phyloP scores from a whole-genome alignment of 1,140 invertebrate genomes.

The Aphelenchoides besseyi region DNA sequence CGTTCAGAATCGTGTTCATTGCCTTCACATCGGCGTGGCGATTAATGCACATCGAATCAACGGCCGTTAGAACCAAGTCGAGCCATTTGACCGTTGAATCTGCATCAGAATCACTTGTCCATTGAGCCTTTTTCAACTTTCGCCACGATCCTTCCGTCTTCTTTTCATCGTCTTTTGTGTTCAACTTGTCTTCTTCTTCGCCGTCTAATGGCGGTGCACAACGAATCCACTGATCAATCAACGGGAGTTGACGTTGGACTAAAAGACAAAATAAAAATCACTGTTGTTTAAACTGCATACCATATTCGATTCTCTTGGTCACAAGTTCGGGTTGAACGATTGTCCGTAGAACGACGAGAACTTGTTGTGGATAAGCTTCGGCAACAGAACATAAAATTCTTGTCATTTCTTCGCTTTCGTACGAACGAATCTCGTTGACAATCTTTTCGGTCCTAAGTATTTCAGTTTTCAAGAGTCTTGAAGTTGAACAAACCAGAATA shows the following conservation, averaged over 20 bases:
- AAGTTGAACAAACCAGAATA: conserved; percentile 35
- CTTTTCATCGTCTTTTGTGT: conserved; percentile 5
- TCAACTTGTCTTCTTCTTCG: neutral
- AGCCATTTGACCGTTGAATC: neutral
- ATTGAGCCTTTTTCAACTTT: no score
- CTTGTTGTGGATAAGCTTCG: conserved; percentile 40
- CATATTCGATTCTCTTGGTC: conserved; percentile 28
- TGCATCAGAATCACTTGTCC: neutral
- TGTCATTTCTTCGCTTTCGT: conserved; percentile 23
- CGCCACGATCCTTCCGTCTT: no score
- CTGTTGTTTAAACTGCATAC: neutral
- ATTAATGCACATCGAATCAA: conserved; percentile 15
- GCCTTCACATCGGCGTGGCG: conserved; percentile 17
- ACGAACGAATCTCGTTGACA: conserved; percentile 32
- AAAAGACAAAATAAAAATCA: conserved; percentile 2
- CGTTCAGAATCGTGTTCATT: conserved; percentile 16
- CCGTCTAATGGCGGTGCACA: conserved; percentile 21
- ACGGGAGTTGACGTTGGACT: conserved; percentile 16
- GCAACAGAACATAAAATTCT: conserved; percentile 30
- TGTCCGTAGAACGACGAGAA: conserved; percentile 25
- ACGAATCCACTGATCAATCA: conserved; percentile 16
- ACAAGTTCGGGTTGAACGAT: conserved; percentile 18
- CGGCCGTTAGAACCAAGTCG: neutral
- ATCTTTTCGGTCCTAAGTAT: conserved; percentile 42
- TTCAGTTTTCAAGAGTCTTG: no score